phyloP scores from a whole-genome alignment of 2,797 vertebrate genomes.

The Dipus sagitta region DNA sequence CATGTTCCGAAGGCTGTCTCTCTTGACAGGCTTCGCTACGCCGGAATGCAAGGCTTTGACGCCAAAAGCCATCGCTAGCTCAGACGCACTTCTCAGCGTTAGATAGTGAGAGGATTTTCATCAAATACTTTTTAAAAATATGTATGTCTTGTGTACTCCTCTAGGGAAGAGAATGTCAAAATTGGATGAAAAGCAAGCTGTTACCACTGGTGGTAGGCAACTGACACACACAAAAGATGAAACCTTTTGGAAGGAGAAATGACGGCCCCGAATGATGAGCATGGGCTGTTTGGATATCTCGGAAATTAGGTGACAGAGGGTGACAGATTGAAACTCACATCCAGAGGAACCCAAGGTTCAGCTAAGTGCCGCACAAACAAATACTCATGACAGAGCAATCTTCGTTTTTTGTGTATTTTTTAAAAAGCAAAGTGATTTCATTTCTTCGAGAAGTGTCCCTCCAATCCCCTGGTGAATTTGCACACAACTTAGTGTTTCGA shows the following conservation, averaged over 20 bases:
- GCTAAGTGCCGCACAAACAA: slow-evolving; percentile 1
- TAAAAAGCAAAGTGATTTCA: slow-evolving; percentile 18
- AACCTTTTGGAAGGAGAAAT: background rate
- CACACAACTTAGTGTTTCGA: background rate
- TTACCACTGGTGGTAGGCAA: background rate
- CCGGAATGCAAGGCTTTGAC: background rate
- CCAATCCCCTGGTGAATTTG: background rate
- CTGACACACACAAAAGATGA: slow-evolving; percentile 5
- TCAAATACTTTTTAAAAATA: slow-evolving; percentile 30
- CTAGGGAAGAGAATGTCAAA: background rate
- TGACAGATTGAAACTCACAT: background rate
- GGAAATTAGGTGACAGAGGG: slow-evolving; percentile 12
- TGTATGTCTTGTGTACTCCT: background rate
- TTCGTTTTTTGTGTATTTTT: background rate
- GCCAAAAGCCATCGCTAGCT: background rate
- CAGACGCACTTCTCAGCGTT: background rate
- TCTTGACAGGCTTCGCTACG: background rate
- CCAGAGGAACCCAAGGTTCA: background rate
- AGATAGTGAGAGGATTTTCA: background rate
- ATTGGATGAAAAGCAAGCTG: slow-evolving; percentile 30
- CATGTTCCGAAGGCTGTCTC: slow-evolving; percentile 28
- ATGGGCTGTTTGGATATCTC: background rate
- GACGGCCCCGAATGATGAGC: background rate
- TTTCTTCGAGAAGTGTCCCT: slow-evolving; percentile 1
- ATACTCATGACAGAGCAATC: background rate